A percentile compares a stretch with the other conserved stretches of the same genome.
Conservation (phyloP, 2,888 invertebrate genomes). For the Aquatica leii region DNA sequence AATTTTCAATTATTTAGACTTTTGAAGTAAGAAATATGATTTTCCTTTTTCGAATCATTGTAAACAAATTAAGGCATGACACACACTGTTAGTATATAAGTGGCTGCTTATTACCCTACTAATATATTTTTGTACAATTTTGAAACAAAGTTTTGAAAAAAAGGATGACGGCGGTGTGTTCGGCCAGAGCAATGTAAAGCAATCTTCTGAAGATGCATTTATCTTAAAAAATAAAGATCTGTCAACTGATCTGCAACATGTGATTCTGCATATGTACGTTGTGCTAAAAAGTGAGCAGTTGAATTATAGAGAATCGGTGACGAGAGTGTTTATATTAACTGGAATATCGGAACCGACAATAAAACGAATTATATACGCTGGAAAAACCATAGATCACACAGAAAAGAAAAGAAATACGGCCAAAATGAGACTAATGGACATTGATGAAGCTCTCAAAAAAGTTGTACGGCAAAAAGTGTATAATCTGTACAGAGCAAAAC, state of each 20-base stretch:
- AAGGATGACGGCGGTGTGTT: neutral
- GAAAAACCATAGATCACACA: neutral
- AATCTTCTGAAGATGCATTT: neutral
- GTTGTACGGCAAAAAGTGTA: neutral
- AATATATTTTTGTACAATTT: neutral
- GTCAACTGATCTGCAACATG: neutral
- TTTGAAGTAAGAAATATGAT: neutral
- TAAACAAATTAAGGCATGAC: neutral
- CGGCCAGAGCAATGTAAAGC: neutral
- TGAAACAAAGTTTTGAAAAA: neutral
- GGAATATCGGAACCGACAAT: neutral
- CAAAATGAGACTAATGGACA: neutral
- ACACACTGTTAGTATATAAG: neutral
- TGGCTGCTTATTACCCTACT: neutral
- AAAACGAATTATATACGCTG: neutral
- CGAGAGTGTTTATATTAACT: neutral
- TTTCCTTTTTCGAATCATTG: neutral
- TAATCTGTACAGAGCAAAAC: neutral
- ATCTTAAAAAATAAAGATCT: neutral
- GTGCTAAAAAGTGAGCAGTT: neutral
- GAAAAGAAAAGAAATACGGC: neutral
- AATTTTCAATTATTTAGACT: too few species aligned
- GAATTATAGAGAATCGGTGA: neutral
- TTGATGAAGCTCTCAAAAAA: constrained; percentile 1
- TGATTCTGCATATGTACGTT: neutral